Conservation (phyloP, 2,888 invertebrate genomes). For the Lymantria dispar region DNA sequence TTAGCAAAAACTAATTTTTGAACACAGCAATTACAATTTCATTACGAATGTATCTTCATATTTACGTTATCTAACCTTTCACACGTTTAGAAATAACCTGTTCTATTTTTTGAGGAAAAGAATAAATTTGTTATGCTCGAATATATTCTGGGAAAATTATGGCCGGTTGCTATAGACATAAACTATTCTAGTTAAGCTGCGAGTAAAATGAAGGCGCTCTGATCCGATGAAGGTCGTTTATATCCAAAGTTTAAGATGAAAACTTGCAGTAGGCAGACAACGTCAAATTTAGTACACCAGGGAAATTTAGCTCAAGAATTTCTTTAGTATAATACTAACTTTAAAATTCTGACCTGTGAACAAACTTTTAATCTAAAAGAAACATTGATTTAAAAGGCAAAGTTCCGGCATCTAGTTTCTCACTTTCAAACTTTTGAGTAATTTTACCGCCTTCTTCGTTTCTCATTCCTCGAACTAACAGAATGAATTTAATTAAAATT, state of each 20-base stretch:
- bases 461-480: slow-evolving; percentile 17
- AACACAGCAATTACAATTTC: neutral
- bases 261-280: slow-evolving; percentile 9
- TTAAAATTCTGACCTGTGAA: slow-evolving; percentile 3
- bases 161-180: neutral
- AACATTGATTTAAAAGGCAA: slow-evolving; percentile 7
- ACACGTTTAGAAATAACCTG: slow-evolving; percentile 13
- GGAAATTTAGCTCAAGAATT: slow-evolving; percentile 20
- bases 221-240: slow-evolving; percentile 7
- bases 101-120: slow-evolving; percentile 6
- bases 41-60: slow-evolving; percentile 17
- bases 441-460: slow-evolving; percentile 17
- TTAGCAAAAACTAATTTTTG: neutral
- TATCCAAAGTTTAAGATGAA: slow-evolving; percentile 19
- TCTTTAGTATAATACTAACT: slow-evolving; percentile 14
- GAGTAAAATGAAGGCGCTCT: slow-evolving; percentile 10
- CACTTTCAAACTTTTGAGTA: slow-evolving; percentile 12
- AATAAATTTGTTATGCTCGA: slow-evolving; percentile 2
- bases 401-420: slow-evolving; percentile 9
- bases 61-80: slow-evolving; percentile 13
- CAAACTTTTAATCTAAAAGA: slow-evolving; percentile 3
- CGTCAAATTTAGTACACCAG: slow-evolving; percentile 18
- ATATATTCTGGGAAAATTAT: slow-evolving; percentile 9
- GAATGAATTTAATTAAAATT: slow-evolving; percentile 32
- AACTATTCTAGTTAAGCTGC: slow-evolving; percentile 13